Conservation (phyloP, 1,140 invertebrate species). For the Trichomalopsis sarcophagae region DNA sequence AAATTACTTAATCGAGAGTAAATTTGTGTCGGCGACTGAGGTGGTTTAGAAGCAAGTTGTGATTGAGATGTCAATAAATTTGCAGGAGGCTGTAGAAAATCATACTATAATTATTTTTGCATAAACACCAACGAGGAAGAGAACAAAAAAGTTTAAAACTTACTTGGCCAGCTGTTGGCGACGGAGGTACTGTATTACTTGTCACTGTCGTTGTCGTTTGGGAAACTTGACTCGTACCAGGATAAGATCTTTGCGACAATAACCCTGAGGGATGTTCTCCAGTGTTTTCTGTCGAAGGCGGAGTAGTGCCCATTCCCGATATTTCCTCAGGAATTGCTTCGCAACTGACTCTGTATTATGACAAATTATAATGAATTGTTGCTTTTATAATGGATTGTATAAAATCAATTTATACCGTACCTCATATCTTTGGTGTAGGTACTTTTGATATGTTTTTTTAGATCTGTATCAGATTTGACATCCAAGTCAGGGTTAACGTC, state of each 20-base stretch:
- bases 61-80: constrained; percentile 65
- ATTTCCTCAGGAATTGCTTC: constrained; percentile 94
- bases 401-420: constrained; percentile 54
- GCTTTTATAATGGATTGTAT: background rate
- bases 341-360: constrained; percentile 81
- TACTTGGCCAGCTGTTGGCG: constrained; percentile 67
- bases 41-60: constrained; percentile 69
- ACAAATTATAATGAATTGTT: constrained; percentile 3
- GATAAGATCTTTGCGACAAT: constrained; percentile 68
- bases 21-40: constrained; percentile 75
- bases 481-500: constrained; percentile 66
- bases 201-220: constrained; percentile 57
- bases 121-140: background rate
- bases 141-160: background rate
- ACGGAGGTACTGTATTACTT: constrained; percentile 69
- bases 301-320: constrained; percentile 78
- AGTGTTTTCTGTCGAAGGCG: constrained; percentile 71
- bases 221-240: constrained; percentile 62
- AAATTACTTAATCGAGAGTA: constrained; percentile 69
- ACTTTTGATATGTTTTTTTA: constrained; percentile 80
- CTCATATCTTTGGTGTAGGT: constrained; percentile 81
- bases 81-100: constrained; percentile 60
- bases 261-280: constrained; percentile 64
- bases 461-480: constrained; percentile 70
- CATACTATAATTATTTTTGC: constrained; percentile 14